These are phyloP conservation scores for Aegypius monachus DNA, from an alignment of 2,113 vertebrate species.

Conservation along the genomic window DNA sequence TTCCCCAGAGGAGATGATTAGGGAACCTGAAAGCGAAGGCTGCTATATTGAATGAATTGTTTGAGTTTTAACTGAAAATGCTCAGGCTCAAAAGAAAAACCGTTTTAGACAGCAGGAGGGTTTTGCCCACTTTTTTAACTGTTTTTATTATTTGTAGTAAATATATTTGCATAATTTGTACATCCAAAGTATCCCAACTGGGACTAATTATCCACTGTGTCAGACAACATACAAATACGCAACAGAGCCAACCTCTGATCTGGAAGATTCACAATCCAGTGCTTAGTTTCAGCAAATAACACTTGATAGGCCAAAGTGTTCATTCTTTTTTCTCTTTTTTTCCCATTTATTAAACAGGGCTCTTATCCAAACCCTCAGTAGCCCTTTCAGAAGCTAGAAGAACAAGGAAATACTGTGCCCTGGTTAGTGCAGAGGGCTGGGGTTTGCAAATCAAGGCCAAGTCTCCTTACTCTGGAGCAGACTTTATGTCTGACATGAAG, in stretches of 20 bases:
- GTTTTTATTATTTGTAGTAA: background rate
- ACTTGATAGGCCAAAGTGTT: conserved; percentile 27
- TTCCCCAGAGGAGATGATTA: background rate
- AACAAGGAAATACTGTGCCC: conserved; percentile 42
- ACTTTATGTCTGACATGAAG: background rate
- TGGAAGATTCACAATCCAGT: background rate
- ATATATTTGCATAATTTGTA: conserved; percentile 11
- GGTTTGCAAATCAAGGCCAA: background rate
- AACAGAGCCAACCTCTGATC: conserved; percentile 24
- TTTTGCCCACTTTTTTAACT: background rate
- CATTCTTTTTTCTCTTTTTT: background rate
- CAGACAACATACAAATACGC: background rate
- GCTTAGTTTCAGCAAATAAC: conserved; percentile 28
- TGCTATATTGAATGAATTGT: background rate
- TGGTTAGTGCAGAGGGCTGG: background rate
- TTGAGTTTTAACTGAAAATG: background rate
- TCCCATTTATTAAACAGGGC: conserved; percentile 18
- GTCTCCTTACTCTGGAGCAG: background rate
- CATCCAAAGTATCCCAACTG: background rate
- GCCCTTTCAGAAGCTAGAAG: conserved; percentile 12
- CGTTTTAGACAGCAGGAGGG: background rate
- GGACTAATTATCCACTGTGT: conserved; percentile 12
- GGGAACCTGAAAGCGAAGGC: background rate
- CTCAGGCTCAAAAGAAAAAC: background rate
- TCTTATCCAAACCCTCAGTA: conserved; percentile 22